Evolutionary conservation across 2,113 vertebrate genomes (phyloP), one percentile per base, ranked within the genome.

Genomic region (Macroglossus sobrinus): DNA sequence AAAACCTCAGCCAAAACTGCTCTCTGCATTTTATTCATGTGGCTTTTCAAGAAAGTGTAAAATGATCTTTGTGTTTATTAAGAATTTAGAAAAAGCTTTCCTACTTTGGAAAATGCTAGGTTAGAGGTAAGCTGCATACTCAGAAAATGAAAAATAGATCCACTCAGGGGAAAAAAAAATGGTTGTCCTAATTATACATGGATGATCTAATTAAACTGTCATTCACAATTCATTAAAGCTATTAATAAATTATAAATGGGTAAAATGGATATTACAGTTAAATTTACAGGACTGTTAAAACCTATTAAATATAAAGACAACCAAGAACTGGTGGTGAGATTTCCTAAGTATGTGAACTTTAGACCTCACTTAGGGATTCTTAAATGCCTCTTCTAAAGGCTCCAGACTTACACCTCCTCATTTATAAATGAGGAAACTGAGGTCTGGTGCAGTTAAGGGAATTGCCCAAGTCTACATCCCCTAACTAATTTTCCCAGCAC

Each of bases 371-470:
- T 16, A 45, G 28, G 28, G 35, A 64, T 57, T n/a, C 64, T 80
- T 84, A 5, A 66, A 95, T 4, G 10, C 33, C 14, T 55, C 55
- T 63, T 50, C 53, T 66, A 50, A 81, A 92, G 53, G 33, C n/a
- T 76, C 63, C 15, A 91, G 66, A 35, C 24, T 57, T 64, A 47
- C 4, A 35, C 10, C 30, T 75, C 12, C 33, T 82, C 0, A 0
- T 53, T 91, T 66, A 63, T 38, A 94, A 96, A 94, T 45, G 89
- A 96, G 93, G 94, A 97, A 97, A 95, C 55, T 89, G 80, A 90
- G 88, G 84, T 96, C 66, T 43, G 50, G 33, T 26, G 3, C 69
- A 35, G 38, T 19, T 76, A 74, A 63, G 30, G 2, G 11, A 75
- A 78, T 47, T 81, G 57, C 68, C 68, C 30, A 64, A 85, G 76